A percentile compares a stretch with the other conserved stretches of the same genome.
Evolutionary conservation across 2,797 vertebrate genomes (phyloP).

Genomic region (Petrocephalus sullivani): DNA sequence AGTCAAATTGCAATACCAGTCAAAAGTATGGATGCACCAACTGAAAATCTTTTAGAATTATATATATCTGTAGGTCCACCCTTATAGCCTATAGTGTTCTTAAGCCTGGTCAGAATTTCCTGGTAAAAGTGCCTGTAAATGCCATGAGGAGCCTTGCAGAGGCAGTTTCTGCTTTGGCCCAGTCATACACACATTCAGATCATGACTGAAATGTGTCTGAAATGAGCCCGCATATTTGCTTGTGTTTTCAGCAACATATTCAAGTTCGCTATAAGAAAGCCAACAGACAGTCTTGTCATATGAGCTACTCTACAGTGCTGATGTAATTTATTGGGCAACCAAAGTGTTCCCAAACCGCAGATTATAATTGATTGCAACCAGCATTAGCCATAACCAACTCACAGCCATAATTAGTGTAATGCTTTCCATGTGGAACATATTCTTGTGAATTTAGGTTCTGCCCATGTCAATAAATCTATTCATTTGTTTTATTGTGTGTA

Average conservation of each 20-base stretch:
- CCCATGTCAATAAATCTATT: background rate
- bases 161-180: background rate
- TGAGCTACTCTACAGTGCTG: background rate
- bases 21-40: background rate
- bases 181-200: background rate
- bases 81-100: background rate
- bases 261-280: background rate
- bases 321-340: background rate
- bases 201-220: background rate
- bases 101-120: background rate
- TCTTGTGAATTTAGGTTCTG: background rate
- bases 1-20: background rate
- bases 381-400: background rate
- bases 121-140: background rate
- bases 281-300: background rate
- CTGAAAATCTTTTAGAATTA: background rate
- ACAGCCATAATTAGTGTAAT: background rate
- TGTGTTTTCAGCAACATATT: background rate
- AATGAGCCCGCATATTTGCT: background rate
- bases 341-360: background rate
- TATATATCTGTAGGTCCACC: background rate
- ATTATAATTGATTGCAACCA: background rate
- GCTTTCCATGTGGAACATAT: background rate
- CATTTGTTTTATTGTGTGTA: background rate
- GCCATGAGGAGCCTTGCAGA: background rate